Evolutionary conservation across 1,140 invertebrate species (phyloP).

Genomic region (Lethocerus indicus): DNA sequence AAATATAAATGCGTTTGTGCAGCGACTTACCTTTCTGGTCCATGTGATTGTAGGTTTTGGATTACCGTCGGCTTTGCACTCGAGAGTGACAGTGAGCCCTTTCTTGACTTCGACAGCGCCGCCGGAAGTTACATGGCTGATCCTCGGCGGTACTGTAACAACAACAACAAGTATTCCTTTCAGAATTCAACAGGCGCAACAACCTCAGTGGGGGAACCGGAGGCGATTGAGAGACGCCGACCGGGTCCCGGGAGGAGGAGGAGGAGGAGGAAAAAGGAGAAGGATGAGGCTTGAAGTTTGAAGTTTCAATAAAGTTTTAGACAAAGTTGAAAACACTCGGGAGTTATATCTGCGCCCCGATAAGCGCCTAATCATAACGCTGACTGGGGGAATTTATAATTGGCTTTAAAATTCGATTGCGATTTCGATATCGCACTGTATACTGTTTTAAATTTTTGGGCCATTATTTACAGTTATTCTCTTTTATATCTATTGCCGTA

Average conservation of each 20-base stretch:
- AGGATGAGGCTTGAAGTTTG: not conserved
- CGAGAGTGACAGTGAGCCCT: slow-evolving; percentile 38
- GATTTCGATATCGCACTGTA: too few species aligned
- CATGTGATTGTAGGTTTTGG: slow-evolving; percentile 44
- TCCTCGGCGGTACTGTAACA: slow-evolving; percentile 36
- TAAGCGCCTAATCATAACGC: too few species aligned
- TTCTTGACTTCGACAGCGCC: slow-evolving; percentile 42
- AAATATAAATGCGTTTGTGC: not conserved
- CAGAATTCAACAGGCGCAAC: not conserved
- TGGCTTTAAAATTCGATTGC: too few species aligned
- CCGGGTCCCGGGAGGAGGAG: not conserved
- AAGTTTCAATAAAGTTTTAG: not conserved
- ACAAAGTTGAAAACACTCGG: too few species aligned
- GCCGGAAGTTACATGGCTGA: slow-evolving; percentile 35
- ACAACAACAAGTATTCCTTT: slow-evolving; percentile 4
- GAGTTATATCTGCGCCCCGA: too few species aligned
- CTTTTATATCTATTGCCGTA: too few species aligned
- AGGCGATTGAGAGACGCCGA: not conserved
- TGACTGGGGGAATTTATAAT: too few species aligned
- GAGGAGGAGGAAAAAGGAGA: not conserved
- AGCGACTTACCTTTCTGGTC: slow-evolving; percentile 41
- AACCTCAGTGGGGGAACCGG: too few species aligned
- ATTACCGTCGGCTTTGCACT: slow-evolving; percentile 44
- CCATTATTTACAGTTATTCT: too few species aligned
- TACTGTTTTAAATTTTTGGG: too few species aligned